A percentile compares a stretch with the other conserved stretches of the same genome.
Evolutionary conservation across 2,797 vertebrate species (phyloP).

Genomic region (Odontamblyopus lacepedii): DNA sequence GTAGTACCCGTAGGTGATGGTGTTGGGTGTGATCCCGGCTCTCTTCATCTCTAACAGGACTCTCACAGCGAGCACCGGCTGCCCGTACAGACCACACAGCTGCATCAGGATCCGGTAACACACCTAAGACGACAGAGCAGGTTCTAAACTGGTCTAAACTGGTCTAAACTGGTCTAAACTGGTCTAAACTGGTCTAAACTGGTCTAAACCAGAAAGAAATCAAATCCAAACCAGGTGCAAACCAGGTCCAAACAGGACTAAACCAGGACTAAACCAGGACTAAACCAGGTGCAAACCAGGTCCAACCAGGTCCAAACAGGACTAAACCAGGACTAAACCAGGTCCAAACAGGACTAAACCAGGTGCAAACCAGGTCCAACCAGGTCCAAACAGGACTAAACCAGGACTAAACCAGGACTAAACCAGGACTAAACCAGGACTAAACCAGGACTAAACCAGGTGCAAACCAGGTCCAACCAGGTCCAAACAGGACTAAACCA

Average conservation of each 20-base stretch:
- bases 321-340: not conserved
- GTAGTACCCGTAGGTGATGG: conserved; percentile 95
- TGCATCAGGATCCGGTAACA: conserved; percentile 96
- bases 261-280: not conserved
- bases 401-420: too few species aligned
- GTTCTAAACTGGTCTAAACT: not conserved
- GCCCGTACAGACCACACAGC: conserved; percentile 91
- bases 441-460: not conserved
- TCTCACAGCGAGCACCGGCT: conserved; percentile 90
- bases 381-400: not conserved
- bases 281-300: not conserved
- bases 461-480: too few species aligned
- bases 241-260: not conserved
- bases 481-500: not conserved
- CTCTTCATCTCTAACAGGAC: conserved; percentile 96
- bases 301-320: not conserved
- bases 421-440: not conserved
- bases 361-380: too few species aligned
- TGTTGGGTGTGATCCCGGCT: conserved; percentile 91
- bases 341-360: not conserved
- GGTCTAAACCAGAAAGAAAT: not conserved
- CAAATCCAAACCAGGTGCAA: not conserved
- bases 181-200: not conserved
- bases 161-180: not conserved
- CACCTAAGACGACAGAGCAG: conserved; percentile 75